These are phyloP conservation scores for Trichogramma evanescens DNA, from an alignment of 2,888 invertebrate genomes.

Conservation along the genomic window DNA sequence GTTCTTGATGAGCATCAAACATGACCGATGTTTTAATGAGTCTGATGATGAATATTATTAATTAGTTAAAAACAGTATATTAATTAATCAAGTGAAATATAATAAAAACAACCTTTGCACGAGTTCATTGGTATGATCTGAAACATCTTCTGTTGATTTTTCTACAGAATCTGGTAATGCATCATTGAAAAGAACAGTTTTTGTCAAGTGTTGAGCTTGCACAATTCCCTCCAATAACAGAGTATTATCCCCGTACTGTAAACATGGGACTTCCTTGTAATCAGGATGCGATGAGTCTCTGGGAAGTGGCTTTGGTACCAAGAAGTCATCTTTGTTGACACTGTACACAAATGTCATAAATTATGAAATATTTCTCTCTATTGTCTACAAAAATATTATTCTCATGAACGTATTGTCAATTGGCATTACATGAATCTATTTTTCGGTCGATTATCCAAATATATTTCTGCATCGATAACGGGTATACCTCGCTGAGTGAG, in stretches of 20 bases:
- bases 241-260: constrained; percentile 55
- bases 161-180: constrained; percentile 58
- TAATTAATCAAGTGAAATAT: not conserved
- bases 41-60: constrained; percentile 43
- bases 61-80: constrained; percentile 4
- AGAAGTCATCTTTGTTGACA: constrained; percentile 31
- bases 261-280: constrained; percentile 58
- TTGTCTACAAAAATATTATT: not conserved
- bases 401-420: not conserved
- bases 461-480: constrained; percentile 53
- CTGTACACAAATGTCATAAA: constrained; percentile 6
- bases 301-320: constrained; percentile 30
- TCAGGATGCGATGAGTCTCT: constrained; percentile 58
- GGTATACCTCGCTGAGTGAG: constrained; percentile 55
- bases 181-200: constrained; percentile 60
- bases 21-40: constrained; percentile 60
- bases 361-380: not conserved
- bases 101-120: constrained; percentile 51
- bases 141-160: constrained; percentile 41
- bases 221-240: constrained; percentile 65
- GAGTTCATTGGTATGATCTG: constrained; percentile 49
- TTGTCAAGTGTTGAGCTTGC: constrained; percentile 78
- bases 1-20: constrained; percentile 73
- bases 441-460: too few species aligned
- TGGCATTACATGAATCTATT: constrained; percentile 17